Evolutionary conservation across 2,888 invertebrate genomes (phyloP), one percentile per base, ranked within the genome.

Genomic region (Rotaria magnacalcarata): DNA sequence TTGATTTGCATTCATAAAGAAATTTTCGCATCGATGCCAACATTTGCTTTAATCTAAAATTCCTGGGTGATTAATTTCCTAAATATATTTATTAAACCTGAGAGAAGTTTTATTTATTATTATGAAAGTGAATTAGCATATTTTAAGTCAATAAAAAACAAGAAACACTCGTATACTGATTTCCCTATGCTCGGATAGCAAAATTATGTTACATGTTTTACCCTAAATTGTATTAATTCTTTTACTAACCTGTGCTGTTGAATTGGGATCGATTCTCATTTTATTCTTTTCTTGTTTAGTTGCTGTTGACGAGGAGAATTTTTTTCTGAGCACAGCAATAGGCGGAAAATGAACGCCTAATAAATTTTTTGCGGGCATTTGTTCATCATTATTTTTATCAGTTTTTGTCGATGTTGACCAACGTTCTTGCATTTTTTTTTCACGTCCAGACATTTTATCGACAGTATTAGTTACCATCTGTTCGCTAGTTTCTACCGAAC

Each of bases 351-450:
- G 11, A 3, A 80, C 8, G n/a, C 41, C 34, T 47, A 80, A 47
- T 47, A 80, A 47, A 24, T 47, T 24, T 47, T 43, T 80, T 10
- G 41, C 21, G 21, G 74, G 8, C 47, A 47, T 47, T 80, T 7
- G 43, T 43, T 80, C 75, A 47, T 47, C 47, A 14, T 47, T 2
- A 3, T 43, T 47, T 2, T 80, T 43, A n/a, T 80, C 24, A 24
- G 47, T 43, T 67, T 67, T 67, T 14, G 80, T n/a, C 6, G 80
- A 47, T n/a, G 24, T n/a, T n/a, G 47, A 24, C 80, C 80, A 80
- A 80, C 80, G 80, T 80, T 80, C 80, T 1, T 47, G 43, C 14
- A 43, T 24, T 80, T 47, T 80, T 24, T 80, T 80, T 47, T 80
- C 80, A 47, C 80, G 43, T 80, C 34, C 34, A 19, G 67, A 67